Evolutionary conservation across 2,888 invertebrate genomes (phyloP), one percentile per base, ranked within the genome.

Genomic region (Drosophila pegasa): DNA sequence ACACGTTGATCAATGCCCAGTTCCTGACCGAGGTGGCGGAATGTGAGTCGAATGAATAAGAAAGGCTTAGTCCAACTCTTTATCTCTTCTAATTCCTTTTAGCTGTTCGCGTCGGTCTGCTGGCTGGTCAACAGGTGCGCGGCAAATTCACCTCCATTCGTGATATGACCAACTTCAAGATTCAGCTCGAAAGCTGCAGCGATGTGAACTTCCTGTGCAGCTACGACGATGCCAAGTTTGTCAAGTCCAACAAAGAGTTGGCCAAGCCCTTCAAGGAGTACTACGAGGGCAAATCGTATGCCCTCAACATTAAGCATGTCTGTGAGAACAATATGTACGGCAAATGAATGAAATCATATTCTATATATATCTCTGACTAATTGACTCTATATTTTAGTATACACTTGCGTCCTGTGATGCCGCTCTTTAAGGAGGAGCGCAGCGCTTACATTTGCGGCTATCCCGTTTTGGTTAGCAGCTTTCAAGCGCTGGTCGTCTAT

Each of bases 331-430:
- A 92, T 83, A 90, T 92, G 92, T 92, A 82, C n/a, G 89, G 91
- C n/a, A 8, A 38, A 27, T 20, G 8, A 20, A 16, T 20, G 9
- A n/a, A n/a, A 18, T 2, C 12, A 43, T 31, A 27, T 12, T 3
- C n/a, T 8, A 22, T n/a, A n/a, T 22, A 6, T 35, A 10, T 14
- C n/a, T 14, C 6, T 3, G 3, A 38, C 14, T 58, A 48, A 58
- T 38, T n/a, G 14, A 43, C 7, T 14, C 22, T n/a, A 8, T 18
- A 9, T 38, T 35, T 9, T 93, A 96, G 96, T 68, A 92, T 96
- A 71, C 93, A 95, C 59, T 93, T 96, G 59, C 94, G 95, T 3
- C 91, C 96, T 3, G 95, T 95, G 85, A 87, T 92, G 84, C 91
- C 91, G 33, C 66, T 92, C 20, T 84, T 92, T 0, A 89, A 87